Conservation (phyloP, 1,140 invertebrate genomes). For the Adelges cooleyi region DNA sequence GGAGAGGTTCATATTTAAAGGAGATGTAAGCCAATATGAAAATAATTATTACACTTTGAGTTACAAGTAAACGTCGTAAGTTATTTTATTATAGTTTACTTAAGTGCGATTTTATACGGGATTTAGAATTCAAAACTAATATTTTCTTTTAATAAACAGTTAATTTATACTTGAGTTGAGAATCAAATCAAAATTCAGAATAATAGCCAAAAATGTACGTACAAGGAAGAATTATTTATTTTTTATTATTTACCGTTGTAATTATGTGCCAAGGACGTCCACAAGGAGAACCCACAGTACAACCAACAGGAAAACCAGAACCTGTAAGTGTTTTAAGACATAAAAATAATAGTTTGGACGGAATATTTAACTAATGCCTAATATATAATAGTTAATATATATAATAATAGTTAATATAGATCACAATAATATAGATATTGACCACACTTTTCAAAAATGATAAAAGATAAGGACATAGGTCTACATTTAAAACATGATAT, state of each 20-base stretch:
- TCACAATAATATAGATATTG: too few species aligned
- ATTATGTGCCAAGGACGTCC: background rate
- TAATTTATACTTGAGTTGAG: too few species aligned
- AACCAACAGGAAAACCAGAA: slow-evolving; percentile 3
- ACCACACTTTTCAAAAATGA: too few species aligned
- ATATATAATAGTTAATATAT: too few species aligned
- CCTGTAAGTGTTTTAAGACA: slow-evolving; percentile 24
- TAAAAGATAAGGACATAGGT: too few species aligned
- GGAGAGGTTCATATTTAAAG: slow-evolving; percentile 28
- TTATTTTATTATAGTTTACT: background rate
- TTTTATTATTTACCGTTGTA: background rate
- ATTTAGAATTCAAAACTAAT: too few species aligned
- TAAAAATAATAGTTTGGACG: too few species aligned
- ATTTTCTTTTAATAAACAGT: too few species aligned
- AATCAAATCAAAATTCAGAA: too few species aligned
- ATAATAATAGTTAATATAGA: too few species aligned
- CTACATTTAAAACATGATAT: too few species aligned
- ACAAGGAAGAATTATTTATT: background rate
- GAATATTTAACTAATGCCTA: too few species aligned
- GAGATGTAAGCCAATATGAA: background rate
- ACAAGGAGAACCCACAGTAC: background rate
- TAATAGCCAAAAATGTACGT: background rate
- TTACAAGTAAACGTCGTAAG: background rate
- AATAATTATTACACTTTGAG: background rate
- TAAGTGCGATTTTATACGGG: background rate